These are phyloP conservation scores for Sminthurinus aureus DNA, from an alignment of 2,888 invertebrate species.

Conservation along the genomic window DNA sequence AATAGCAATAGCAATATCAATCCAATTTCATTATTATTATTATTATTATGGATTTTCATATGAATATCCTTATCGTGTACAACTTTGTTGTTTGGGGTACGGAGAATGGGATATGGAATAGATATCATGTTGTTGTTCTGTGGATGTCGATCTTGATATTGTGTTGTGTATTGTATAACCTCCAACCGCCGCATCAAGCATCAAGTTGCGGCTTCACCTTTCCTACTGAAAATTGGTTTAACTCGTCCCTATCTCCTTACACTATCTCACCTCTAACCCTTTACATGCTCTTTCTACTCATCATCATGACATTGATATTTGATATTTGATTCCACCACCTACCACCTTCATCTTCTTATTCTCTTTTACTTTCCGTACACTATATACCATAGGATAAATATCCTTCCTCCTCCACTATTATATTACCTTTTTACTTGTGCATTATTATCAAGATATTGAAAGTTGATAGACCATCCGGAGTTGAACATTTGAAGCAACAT, in stretches of 20 bases:
- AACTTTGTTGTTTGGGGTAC: not conserved
- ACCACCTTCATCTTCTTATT: slow-evolving; percentile 5
- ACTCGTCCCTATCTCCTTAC: slow-evolving; percentile 38
- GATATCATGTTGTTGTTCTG: slow-evolving; percentile 38
- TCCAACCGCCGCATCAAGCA: slow-evolving; percentile 1
- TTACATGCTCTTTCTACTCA: slow-evolving; percentile 22
- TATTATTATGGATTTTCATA: too few relatives aligned
- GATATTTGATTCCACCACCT: not conserved
- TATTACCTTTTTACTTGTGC: not conserved
- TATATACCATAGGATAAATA: not conserved
- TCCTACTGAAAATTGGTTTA: slow-evolving; percentile 44
- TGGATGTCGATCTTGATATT: not conserved
- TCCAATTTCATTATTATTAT: too few relatives aligned
- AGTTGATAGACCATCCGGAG: too few relatives aligned
- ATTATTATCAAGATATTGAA: too few relatives aligned
- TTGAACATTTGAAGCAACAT: too few relatives aligned
- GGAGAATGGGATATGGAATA: not conserved
- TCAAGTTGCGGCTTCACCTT: slow-evolving; percentile 37
- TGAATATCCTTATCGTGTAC: too few relatives aligned
- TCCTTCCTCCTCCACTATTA: not conserved
- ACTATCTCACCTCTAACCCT: slow-evolving; percentile 44
- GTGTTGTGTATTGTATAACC: too few relatives aligned
- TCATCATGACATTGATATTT: slow-evolving; percentile 21
- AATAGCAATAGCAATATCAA: not conserved
- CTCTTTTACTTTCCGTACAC: not conserved